Evolutionary conservation across 1,140 invertebrate genomes (phyloP), one percentile per base, ranked within the genome.

Genomic region (Spodoptera litura): DNA sequence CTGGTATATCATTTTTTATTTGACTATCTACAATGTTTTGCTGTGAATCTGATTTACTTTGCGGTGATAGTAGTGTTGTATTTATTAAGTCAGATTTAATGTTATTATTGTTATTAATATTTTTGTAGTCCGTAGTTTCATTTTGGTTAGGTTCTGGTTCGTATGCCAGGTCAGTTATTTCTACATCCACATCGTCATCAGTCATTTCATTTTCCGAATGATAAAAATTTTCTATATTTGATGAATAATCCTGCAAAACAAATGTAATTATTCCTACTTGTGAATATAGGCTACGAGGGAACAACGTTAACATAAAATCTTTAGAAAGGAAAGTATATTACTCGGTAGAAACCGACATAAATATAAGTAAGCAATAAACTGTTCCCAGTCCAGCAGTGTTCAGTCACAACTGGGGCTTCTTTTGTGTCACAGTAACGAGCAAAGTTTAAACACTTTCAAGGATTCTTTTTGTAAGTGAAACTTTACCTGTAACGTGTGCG

Each of bases 401-500:
- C 58, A 49, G 55, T 80, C 61, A 77, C 77, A 75, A 77, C 68
- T 81, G 82, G 76, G 84, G 83, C 81, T 88, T 89, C 85, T 72
- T 74, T 85, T 84, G 61, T 81, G 74, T 68, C 70, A 68, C 80
- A 74, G 78, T 83, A 71, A 73, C 49, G 70, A 75, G 53, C 80
- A 79, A 80, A 83, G 68, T 80, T 70, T 68, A 75, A 52, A 81
- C 88, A 88, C 81, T 87, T 85, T 20, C 71, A 81, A 73, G 88
- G 86, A 85, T 88, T 88, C 88, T 73, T 77, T 82, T 31, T 58
- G 58, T 78, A 79, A 83, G 78, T 74, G 71, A 78, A 85, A 82
- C 79, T 85, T 88, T 87, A 95, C 94, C 91, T 88, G 94, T 79
- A 96, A 89, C 59, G 95, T 95, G 78, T 96, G 95, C 8, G 95